Evolutionary conservation across 2,113 vertebrate species (phyloP).

Genomic region (Cavia porcellus): DNA sequence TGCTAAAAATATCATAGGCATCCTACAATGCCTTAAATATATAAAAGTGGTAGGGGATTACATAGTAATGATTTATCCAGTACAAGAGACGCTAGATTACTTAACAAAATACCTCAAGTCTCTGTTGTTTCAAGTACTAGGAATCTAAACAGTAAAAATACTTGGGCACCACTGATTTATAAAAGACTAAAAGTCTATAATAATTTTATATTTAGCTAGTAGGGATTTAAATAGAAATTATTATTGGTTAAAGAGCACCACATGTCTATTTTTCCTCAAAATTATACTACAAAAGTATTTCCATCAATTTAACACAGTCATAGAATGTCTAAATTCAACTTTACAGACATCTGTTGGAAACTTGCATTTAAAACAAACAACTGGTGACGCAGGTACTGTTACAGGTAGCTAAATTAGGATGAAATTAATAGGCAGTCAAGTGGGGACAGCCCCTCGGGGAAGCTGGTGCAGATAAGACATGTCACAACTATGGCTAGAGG

Average conservation of each 20-base stretch:
- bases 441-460: too few species aligned
- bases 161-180: not conserved
- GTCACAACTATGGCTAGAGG: too few species aligned
- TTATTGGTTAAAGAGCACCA: not conserved
- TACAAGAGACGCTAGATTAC: not conserved
- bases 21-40: not conserved
- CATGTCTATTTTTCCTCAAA: not conserved
- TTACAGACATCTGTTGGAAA: not conserved
- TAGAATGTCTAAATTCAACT: not conserved
- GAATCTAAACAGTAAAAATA: conserved; percentile 9
- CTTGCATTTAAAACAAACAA: not conserved
- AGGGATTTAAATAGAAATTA: not conserved
- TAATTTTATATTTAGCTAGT: not conserved
- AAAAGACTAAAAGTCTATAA: not conserved
- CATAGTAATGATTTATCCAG: not conserved
- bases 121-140: not conserved
- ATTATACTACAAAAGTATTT: not conserved
- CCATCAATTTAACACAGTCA: not conserved
- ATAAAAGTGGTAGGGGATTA: not conserved
- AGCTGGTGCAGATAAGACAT: too few species aligned
- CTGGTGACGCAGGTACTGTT: not conserved
- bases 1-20: not conserved
- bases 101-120: not conserved
- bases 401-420: not conserved
- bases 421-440: too few species aligned